Evolutionary conservation across 2,888 invertebrate genomes (phyloP), one percentile per base, ranked within the genome.

Genomic region (Pycnomerus fuliginosus): DNA sequence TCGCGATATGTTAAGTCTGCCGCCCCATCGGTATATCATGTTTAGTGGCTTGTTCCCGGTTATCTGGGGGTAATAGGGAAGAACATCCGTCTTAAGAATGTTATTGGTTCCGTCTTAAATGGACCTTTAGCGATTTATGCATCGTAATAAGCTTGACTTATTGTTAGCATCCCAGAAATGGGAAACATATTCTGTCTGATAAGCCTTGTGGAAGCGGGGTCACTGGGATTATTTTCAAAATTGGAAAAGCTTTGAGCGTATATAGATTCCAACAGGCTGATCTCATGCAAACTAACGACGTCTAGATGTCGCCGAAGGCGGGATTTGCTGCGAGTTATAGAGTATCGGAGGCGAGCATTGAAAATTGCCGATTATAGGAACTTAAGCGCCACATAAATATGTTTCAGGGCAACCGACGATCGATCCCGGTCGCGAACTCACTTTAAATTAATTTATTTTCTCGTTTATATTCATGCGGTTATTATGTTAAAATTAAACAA

Each of bases 351-450:
- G 56, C 58, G 60, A 59, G 64, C 65, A 65, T 65, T 58, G 64
- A 65, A 68, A 65, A 68, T 68, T 67, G 68, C 61, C 67, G 65
- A 67, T 68, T 68, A 68, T 65, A 58, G 58, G 60, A 60, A 59
- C 58, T 60, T 65, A 65, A 67, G 65, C 61, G 60, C 56, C 62
- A 60, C 60, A 66, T 67, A 67, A 68, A 65, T 64, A 66, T 63
- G 61, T 31, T 16, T n/a, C n/a, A n/a, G n/a, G n/a, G n/a, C n/a
- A n/a, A n/a, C n/a, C n/a, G n/a, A n/a, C n/a, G n/a, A n/a, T n/a
- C n/a, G n/a, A n/a, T n/a, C n/a, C n/a, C n/a, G n/a, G n/a, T n/a
- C n/a, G n/a, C n/a, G n/a, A n/a, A n/a, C n/a, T n/a, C n/a, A n/a
- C n/a, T n/a, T n/a, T n/a, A n/a, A n/a, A n/a, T n/a, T n/a, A n/a